phyloP scores from a whole-genome alignment of 2,797 vertebrate genomes.

The Dryobates pubescens region DNA sequence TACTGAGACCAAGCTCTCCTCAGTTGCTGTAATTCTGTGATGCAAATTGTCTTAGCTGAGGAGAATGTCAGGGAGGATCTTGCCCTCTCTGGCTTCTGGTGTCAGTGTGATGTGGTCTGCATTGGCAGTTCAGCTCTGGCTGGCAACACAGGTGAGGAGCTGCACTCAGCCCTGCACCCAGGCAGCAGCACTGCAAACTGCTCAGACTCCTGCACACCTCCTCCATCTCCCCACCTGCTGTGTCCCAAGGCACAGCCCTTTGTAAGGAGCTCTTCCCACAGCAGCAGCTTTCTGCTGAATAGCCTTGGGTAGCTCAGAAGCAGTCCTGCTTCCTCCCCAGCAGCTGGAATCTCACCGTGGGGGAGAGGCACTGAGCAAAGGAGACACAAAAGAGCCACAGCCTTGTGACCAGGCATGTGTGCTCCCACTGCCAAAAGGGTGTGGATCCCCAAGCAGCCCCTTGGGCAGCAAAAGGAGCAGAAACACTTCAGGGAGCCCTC shows the following conservation, averaged over 20 bases:
- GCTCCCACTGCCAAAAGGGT: not conserved
- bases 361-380: not conserved
- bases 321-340: not conserved
- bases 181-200: not conserved
- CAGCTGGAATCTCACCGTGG: rapidly evolving
- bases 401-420: not conserved
- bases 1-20: not conserved
- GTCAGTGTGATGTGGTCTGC: not conserved
- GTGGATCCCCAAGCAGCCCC: not conserved
- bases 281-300: not conserved
- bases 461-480: not conserved
- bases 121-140: not conserved
- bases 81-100: not conserved
- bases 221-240: not conserved
- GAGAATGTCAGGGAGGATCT: not conserved
- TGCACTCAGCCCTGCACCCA: not conserved
- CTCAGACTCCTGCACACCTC: not conserved
- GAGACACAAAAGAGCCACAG: not conserved
- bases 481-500: not conserved
- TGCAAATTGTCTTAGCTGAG: not conserved
- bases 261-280: not conserved
- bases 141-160: not conserved
- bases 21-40: not conserved
- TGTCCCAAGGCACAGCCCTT: not conserved
- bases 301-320: not conserved